Percentiles rank a stretch among this genome's conserved stretches.
Evolutionary conservation across 2,113 vertebrate species (phyloP).

Genomic region (Rhinoderma darwinii): DNA sequence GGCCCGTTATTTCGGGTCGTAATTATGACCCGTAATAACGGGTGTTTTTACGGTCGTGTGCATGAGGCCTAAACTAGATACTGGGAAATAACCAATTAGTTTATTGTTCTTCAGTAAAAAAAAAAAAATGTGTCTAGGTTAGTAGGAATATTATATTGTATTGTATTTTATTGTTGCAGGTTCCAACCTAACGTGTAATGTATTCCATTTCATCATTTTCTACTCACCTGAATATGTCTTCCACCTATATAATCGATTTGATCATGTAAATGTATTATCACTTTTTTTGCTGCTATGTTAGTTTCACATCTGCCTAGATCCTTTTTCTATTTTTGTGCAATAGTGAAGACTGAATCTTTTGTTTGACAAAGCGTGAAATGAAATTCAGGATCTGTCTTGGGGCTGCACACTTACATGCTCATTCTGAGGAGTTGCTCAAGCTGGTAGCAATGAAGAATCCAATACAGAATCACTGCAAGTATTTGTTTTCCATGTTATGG

Average conservation of each 20-base stretch:
- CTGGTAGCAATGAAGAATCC: constrained; percentile 44
- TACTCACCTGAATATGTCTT: constrained; percentile 13
- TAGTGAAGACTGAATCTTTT: constrained; percentile 50
- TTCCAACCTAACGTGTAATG: neutral
- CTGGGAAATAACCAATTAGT: neutral
- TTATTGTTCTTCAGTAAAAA: too few relatives aligned
- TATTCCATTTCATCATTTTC: constrained; percentile 3
- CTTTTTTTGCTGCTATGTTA: constrained; percentile 28
- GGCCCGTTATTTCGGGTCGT: too few relatives aligned
- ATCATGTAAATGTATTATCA: constrained; percentile 34
- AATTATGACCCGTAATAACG: too few relatives aligned
- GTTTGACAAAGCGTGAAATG: constrained; percentile 59
- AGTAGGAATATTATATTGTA: neutral
- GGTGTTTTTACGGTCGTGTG: too few relatives aligned
- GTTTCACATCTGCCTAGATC: constrained; percentile 48
- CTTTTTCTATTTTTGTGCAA: constrained; percentile 53
- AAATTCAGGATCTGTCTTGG: constrained; percentile 45
- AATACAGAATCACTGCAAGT: constrained; percentile 23
- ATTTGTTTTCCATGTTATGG: neutral
- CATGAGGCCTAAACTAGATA: too few relatives aligned
- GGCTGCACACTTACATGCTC: constrained; percentile 44
- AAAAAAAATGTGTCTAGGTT: too few relatives aligned
- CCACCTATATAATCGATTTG: constrained; percentile 46
- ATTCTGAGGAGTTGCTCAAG: constrained; percentile 1
- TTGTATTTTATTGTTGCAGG: neutral